Conservation (phyloP, 2,113 vertebrate species). For the Sporophila hypoxantha region DNA sequence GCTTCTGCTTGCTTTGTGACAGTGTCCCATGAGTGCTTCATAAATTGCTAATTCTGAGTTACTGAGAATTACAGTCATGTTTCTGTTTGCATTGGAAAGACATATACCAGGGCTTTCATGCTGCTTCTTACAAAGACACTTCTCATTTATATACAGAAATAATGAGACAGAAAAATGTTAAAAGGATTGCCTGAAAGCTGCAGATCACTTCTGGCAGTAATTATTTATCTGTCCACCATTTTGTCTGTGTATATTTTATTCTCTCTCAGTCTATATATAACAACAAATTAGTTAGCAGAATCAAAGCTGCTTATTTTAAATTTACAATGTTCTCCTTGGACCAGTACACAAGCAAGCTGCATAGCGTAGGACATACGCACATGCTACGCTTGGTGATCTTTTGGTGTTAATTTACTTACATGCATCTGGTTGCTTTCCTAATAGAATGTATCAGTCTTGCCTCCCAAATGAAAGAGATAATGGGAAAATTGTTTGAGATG, state of each 20-base stretch:
- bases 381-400: not conserved
- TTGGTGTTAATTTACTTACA: conserved; percentile 3
- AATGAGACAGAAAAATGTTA: not conserved
- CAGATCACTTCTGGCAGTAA: not conserved
- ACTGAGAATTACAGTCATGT: not conserved
- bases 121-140: not conserved
- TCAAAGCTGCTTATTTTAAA: conserved; percentile 7
- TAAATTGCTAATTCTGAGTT: not conserved
- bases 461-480: not conserved
- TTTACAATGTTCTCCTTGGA: not conserved
- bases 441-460: not conserved
- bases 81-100: not conserved
- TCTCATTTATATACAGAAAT: conserved; percentile 45
- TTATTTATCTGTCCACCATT: conserved; percentile 18
- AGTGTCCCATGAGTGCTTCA: not conserved
- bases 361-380: not conserved
- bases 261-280: not conserved
- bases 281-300: conserved; percentile 17
- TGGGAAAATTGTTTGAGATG: not conserved
- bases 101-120: not conserved
- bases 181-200: not conserved
- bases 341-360: not conserved
- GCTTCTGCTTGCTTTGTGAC: not conserved
- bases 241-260: conserved; percentile 8
- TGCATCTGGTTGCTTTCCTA: not conserved